phyloP scores from a whole-genome alignment of 2,797 vertebrate species.

The Limosa lapponica region DNA sequence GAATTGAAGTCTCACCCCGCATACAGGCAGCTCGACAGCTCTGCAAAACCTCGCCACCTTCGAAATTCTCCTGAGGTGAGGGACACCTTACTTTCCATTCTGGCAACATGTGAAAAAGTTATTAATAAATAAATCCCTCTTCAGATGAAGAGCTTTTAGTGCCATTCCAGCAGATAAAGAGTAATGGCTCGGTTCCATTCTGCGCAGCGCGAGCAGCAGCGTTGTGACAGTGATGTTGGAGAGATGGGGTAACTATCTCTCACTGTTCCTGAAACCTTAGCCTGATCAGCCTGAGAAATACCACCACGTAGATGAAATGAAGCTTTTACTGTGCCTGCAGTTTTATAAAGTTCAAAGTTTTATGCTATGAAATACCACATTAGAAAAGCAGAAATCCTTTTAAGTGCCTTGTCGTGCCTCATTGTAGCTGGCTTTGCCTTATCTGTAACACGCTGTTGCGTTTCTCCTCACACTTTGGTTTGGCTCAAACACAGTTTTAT shows the following conservation, averaged over 20 bases:
- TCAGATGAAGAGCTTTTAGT: conserved; percentile 4
- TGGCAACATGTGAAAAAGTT: background rate
- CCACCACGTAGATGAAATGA: background rate
- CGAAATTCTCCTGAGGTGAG: background rate
- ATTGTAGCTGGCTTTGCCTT: fast-evolving
- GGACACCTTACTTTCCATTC: background rate
- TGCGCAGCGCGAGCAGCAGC: background rate
- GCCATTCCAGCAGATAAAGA: background rate
- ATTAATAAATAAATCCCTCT: conserved; percentile 21
- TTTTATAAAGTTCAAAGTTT: background rate
- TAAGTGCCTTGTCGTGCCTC: background rate
- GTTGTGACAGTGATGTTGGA: background rate
- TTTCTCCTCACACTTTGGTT: background rate
- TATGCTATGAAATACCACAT: background rate
- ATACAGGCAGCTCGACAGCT: background rate
- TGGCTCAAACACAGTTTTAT: background rate
- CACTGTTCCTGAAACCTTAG: background rate
- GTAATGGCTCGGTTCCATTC: background rate
- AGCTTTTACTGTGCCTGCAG: background rate
- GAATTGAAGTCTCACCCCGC: background rate
- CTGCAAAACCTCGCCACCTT: background rate
- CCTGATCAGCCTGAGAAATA: background rate
- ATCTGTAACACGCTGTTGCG: background rate
- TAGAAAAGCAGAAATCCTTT: conserved; percentile 17
- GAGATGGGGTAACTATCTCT: background rate